Evolutionary conservation across 2,888 invertebrate genomes (phyloP), one percentile per base, ranked within the genome.

Genomic region (Camponotus fellah): DNA sequence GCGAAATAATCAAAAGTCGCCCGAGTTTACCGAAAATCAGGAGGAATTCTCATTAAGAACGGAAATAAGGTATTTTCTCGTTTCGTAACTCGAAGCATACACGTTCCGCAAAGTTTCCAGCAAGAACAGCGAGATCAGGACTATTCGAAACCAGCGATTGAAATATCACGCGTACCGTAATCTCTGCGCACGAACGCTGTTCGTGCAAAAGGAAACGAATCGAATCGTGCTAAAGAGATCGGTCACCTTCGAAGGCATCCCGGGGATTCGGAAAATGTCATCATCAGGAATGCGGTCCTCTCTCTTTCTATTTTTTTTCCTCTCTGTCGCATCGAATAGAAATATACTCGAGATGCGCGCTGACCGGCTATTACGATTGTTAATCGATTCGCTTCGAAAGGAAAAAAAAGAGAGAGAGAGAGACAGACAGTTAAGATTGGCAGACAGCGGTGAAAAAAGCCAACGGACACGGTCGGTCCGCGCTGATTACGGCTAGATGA

Each of bases 401-500:
- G 46, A 8, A 65, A 43, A 14, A 26, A 32, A 26, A 9, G n/a
- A n/a, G n/a, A 62, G 17, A 65, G 49, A 40, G 26, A 40, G 9
- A 14, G 43, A 37, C 17, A 62, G 75, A 62, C 32, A n/a, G 12
- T 14, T 43, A 53, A 37, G 26, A 76, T 53, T 17, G 66, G 40
- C 26, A 77, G 76, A 77, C 56, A 43, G 34, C 40, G 75, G 34
- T 14, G 82, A n/a, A 82, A 64, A 32, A 66, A 60, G 40, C n/a
- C 21, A 17, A 46, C n/a, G n/a, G 64, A 43, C 66, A 66, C 60
- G 60, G 26, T 37, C 9, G 60, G 40, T 46, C 26, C 68, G 81
- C 86, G 82, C 79, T 87, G 84, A 90, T 88, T 88, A 89, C 88
- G 84, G 88, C 89, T 90, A 92, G 92, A 89, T 91, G 93, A 92